Base-by-base conservation (phyloP, 1,140 invertebrate genomes). In the Choristoneura fumiferana region DNA sequence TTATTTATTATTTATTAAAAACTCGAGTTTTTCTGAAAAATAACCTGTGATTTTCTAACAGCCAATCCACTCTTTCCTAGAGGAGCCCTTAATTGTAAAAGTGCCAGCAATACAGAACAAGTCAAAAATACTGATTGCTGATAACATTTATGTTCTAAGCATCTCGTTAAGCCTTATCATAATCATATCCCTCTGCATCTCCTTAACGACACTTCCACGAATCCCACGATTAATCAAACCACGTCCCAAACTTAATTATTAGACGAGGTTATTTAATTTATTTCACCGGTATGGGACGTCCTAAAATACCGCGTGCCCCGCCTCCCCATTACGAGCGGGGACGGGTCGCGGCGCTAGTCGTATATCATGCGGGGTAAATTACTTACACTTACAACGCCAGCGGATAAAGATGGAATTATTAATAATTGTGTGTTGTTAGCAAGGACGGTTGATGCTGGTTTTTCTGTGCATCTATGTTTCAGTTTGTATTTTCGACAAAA, bases 181-280 rank as follows among this genome's bases (percentile, higher is more conserved):
- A 49, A 49, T 49, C 43, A 49, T 39, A 56, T 57, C 40, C 12
- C 33, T 10, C 45, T n/a, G 15, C 15, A 13, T 12, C 52, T 14
- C 13, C 18, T 12, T 36, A 54, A 54, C 52, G 52, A 54, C 52
- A 54, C 8, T 8, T 13, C 37, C 2, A 38, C 37, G 13, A 29
- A 43, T 58, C 40, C 33, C 40, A 57, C 73, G 64, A 81, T 81
- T 76, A 78, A 84, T 79, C 74, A 82, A 69, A 71, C 58, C 72
- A 62, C 39, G 17, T 39, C 59, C 63, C 40, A 15, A 70, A 64
- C 59, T 71, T 82, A 82, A 79, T 84, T 76, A 84, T 82, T 78
- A 79, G 78, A 84, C 71, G 60, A 76, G 69, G 79, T 78, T 79
- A 76, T 79, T 82, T 81, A 82, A 76, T 80, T 75, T 80, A 76